These are phyloP conservation scores for Melieria picta DNA, from an alignment of 2,888 invertebrate genomes.

Conservation along the genomic window DNA sequence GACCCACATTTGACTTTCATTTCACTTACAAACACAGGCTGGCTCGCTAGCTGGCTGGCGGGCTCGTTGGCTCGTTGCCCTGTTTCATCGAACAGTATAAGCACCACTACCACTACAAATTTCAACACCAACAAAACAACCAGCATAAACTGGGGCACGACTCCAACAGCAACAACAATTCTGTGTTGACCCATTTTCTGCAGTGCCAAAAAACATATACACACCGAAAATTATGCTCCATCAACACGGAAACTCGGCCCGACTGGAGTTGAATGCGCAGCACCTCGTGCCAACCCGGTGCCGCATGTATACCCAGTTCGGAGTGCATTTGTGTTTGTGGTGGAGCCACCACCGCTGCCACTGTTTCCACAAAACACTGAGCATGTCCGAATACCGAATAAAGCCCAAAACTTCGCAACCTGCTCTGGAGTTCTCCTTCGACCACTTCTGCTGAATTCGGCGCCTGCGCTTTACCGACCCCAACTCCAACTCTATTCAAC, in stretches of 20 bases:
- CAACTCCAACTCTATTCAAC: background rate
- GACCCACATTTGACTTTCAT: conserved; percentile 3
- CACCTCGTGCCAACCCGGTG: too few relatives aligned
- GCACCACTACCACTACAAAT: background rate
- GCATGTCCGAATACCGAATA: too few relatives aligned
- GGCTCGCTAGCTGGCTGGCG: background rate
- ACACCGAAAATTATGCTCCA: too few relatives aligned
- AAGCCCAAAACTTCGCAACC: too few relatives aligned
- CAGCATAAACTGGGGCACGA: background rate
- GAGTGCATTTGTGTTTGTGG: too few relatives aligned
- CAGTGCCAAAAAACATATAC: background rate
- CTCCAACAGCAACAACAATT: background rate
- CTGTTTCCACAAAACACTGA: too few relatives aligned
- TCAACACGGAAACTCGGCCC: too few relatives aligned
- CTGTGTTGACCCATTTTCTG: background rate
- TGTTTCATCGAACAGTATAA: background rate
- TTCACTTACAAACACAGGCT: background rate
- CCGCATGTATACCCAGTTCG: too few relatives aligned
- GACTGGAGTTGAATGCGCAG: too few relatives aligned
- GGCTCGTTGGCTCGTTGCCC: background rate
- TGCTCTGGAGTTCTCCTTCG: background rate
- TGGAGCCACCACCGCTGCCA: too few relatives aligned
- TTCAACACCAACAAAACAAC: background rate
- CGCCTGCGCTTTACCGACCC: background rate
- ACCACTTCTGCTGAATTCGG: background rate